Evolutionary conservation across 2,888 invertebrate species (phyloP), one percentile per base, ranked within the genome.

Genomic region (Volucella inflata): DNA sequence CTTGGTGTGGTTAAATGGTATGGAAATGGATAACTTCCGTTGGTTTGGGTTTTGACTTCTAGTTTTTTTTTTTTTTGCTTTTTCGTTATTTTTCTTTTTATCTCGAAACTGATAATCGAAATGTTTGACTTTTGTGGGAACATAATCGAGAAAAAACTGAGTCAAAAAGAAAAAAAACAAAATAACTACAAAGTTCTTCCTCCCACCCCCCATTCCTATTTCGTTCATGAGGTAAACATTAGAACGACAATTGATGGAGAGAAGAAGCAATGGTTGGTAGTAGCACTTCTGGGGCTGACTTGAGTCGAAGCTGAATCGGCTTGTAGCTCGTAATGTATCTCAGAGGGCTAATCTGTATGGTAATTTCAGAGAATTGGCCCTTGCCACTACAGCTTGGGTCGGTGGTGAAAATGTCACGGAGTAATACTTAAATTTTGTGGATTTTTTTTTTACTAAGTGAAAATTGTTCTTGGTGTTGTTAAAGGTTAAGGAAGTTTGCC

Each of bases 1-100:
- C 60, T 84, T 71, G 60, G 71, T 75, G 67, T 57, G 84, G 84
- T 84, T 84, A 84, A 84, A 84, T 84, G 84, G 75, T 50, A 84
- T 84, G 84, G 84, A 84, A 84, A 84, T 67, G 75, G 71, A 80
- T 75, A 65, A 64, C 57, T 84, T 70, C 44, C 48, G 77, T 50
- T 30, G 30, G 30, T 30, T 30, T 30, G 30, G 30, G 30, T 30
- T 30, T 30, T 30, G 64, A 57, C 46, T 36, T 55, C 17, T 8
- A 10, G 12, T 38, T 53, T 44, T 30, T 62, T 21, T 40, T n/a
- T 42, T 51, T 53, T 60, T n/a, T 14, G 2, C 8, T 40, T 2
- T 2, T 46, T n/a, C 8, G 17, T 8, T 30, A 11, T 40, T n/a
- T 10, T 17, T 51, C 50, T 55, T 62, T 8, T 4, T 21, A 4